These are phyloP conservation scores for Drosophila sp. DNA, from an alignment of 1,140 invertebrate species.

Conservation along the genomic window DNA sequence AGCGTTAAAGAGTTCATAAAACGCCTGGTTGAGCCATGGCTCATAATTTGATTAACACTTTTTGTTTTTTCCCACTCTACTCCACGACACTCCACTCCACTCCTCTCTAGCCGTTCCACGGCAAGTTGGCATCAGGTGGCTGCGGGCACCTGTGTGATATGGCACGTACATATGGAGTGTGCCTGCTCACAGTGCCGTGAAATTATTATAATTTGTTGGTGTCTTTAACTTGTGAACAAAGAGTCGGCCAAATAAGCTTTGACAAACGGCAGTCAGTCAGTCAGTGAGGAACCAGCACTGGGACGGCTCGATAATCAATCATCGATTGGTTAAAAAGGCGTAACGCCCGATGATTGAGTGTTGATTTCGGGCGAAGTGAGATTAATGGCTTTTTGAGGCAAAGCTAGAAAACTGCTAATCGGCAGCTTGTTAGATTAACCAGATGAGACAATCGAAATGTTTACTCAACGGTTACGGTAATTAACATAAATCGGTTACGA, in stretches of 20 bases:
- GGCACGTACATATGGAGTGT: conserved; percentile 39
- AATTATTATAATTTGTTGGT: conserved; percentile 69
- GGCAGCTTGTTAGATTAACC: not conserved
- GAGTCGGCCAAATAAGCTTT: conserved; percentile 36
- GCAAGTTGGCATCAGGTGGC: not conserved
- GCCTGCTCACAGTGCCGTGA: conserved; percentile 63
- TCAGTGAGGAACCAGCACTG: conserved; percentile 22
- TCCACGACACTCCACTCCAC: conserved; percentile 3
- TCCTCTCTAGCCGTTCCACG: not conserved
- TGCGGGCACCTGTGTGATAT: conserved; percentile 31
- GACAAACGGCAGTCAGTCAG: conserved; percentile 58
- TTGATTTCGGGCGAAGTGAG: not conserved
- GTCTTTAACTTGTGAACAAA: conserved; percentile 48
- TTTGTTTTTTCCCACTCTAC: conserved; percentile 38
- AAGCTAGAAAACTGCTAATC: not conserved
- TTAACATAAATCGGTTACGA: not conserved
- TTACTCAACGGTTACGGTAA: not conserved
- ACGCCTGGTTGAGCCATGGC: conserved; percentile 65
- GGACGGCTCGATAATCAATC: conserved; percentile 26
- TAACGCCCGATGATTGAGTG: not conserved
- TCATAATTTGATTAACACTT: conserved; percentile 81
- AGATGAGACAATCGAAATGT: not conserved
- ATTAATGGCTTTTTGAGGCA: conserved; percentile 4
- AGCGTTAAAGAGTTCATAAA: conserved; percentile 79
- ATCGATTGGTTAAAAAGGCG: conserved; percentile 26